A percentile compares a stretch with the other conserved stretches of the same genome.
phyloP scores from a whole-genome alignment of 2,113 vertebrate species.

The Calonectris borealis region DNA sequence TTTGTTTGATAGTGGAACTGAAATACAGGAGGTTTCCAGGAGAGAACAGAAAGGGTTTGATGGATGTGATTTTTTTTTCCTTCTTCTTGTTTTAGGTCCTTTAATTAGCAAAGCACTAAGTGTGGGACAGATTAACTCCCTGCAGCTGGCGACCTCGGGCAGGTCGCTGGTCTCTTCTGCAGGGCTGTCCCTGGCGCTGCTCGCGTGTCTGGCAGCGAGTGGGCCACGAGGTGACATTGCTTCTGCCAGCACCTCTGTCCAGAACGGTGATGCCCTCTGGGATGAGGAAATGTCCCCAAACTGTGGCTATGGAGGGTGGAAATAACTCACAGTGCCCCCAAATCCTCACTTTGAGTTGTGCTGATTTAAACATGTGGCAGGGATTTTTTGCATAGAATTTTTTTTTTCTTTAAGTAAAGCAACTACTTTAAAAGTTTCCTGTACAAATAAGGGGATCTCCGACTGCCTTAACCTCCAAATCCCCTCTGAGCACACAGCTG shows the following conservation, averaged over 20 bases:
- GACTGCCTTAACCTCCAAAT: not conserved
- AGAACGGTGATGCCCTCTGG: not conserved
- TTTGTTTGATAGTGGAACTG: not conserved
- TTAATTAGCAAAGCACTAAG: not conserved
- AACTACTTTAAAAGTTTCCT: not conserved
- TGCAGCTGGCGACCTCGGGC: not conserved
- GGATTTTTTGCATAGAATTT: not conserved
- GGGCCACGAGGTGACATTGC: not conserved
- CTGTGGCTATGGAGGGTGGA: not conserved
- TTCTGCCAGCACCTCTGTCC: not conserved
- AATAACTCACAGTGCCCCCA: not conserved
- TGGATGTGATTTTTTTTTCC: not conserved
- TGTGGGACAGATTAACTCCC: not conserved
- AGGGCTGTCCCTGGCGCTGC: not conserved
- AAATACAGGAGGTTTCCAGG: not conserved
- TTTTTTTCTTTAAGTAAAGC: not conserved
- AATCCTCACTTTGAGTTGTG: not conserved
- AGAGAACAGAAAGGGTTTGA: not conserved
- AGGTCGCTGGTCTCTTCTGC: not conserved
- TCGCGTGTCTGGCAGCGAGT: accelerated
- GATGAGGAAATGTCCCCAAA: not conserved
- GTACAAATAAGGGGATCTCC: not conserved
- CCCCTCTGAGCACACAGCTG: not conserved
- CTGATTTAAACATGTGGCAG: not conserved
- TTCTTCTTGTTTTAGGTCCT: not conserved